phyloP scores from a whole-genome alignment of 2,113 vertebrate genomes.

The Amazona guildingii region DNA sequence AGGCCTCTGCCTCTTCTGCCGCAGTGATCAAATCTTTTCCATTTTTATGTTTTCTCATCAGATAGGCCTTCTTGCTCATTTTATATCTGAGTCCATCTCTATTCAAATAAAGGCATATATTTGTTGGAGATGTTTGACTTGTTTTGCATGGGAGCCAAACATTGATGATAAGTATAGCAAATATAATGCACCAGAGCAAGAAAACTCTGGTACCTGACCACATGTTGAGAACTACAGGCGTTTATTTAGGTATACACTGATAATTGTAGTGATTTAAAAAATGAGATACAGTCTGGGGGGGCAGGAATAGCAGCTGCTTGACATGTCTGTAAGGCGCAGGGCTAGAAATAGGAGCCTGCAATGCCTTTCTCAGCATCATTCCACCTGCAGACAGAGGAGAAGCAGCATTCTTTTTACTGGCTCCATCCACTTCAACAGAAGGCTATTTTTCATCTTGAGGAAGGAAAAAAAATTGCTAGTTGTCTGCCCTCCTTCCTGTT shows the following conservation, averaged over 20 bases:
- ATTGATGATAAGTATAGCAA: conserved; percentile 37
- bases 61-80: neutral
- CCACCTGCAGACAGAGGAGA: neutral
- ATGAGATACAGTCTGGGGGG: neutral
- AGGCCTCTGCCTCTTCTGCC: neutral
- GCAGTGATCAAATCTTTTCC: neutral
- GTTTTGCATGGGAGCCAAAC: conserved; percentile 16
- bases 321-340: neutral
- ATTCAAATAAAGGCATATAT: conserved; percentile 49
- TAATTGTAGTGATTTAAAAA: neutral
- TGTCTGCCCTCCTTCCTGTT: neutral
- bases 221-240: neutral
- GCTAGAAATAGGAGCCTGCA: neutral
- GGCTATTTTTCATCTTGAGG: neutral
- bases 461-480: neutral
- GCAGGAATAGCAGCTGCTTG: neutral
- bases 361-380: neutral
- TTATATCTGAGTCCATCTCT: conserved; percentile 7
- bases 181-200: neutral
- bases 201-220: neutral
- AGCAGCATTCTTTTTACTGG: neutral
- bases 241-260: neutral
- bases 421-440: neutral
- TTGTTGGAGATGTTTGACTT: neutral
- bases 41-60: neutral